Base-by-base conservation (phyloP, 2,888 invertebrate genomes). In the Phasia obesa region DNA sequence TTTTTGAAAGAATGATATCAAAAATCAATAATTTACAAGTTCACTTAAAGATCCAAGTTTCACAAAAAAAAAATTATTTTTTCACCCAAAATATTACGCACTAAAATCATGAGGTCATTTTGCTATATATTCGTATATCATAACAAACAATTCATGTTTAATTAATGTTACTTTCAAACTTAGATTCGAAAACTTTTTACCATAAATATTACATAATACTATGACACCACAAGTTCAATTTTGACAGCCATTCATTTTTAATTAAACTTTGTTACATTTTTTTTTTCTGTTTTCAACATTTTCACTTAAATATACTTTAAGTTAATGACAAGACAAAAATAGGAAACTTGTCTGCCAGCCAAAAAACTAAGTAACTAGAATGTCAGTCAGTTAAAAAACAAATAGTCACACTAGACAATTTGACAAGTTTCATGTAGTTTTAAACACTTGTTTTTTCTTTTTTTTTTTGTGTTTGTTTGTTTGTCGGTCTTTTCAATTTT, bases 351-450 rank as follows among this genome's bases (percentile, higher is more conserved):
- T 23, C n/a, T 65, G 9, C 23, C 44, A 44, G 44, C 44, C 44
- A 42, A 62, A 38, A 59, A 59, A 47, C 19, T 6, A 47, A 47
- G 44, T 19, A 19, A 47, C 17, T 47, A 9, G 9, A 19, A 47
- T 19, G 19, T 23, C 44, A 74, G 57, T 49, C 35, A 55, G 47
- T 59, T 35, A 59, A 1, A 7, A n/a, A 13, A 55, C n/a, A 23
- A 23, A 7, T 53, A 55, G 47, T 49, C 49, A 55, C 15, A 57
- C 57, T 38, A 49, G 65, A 65, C 75, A 65, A 27, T 49, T 67
- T 67, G 75, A 75, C 59, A 75, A 75, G 75, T 65, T 59, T 65
- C 19, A 57, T 69, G 38, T 19, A 25, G 23, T 44, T 65, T 47
- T 17, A 31, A 74, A 57, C 44, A 65, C 74, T 65, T 65, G 35